Evolutionary conservation across 92 coral and sea anemone species (phyloP), one percentile per base, ranked within the genome.

Genomic region (Isaurus tuberculatus): DNA sequence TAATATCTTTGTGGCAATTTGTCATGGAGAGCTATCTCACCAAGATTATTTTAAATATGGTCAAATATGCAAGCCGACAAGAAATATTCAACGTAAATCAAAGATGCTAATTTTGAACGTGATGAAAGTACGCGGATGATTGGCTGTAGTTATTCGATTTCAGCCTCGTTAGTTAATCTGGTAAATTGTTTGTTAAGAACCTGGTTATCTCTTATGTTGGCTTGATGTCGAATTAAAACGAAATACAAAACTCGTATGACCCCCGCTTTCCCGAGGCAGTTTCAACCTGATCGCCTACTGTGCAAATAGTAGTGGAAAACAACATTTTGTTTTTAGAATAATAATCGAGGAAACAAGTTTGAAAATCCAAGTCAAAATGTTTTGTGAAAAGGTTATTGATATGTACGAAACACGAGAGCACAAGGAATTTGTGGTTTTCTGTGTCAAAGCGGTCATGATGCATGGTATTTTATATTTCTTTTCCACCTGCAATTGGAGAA

Each of bases 341-440:
- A 58, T 58, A 77, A 58, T 77, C 49, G 33, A 55, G 70, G 36
- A 70, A 67, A 67, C 70, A 32, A 57, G 82, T 32, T 77, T 20
- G 49, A 58, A 36, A 69, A 25, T 31, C 37, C 17, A 22, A 72
- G 42, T 19, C 58, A 60, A 74, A 33, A 67, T 57, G 51, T 8
- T 23, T 16, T 27, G 13, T 25, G 16, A 22, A 22, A 26, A 77
- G 53, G 70, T 77, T 77, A 77, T 34, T 25, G 70, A 77, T 77
- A 77, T 57, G 82, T 58, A 55, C 20, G 82, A 77, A 77, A 77
- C 82, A 57, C 51, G 82, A 77, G 82, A 60, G 70, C 82, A n/a
- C 32, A 77, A 63, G 53, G 51, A 77, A 34, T 19, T 77, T 77
- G 82, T 60, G 82, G 82, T 77, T 77, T 77, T 58, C 64, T 34